A percentile compares a stretch with the other conserved stretches of the same genome.
Conservation (phyloP, 2,113 vertebrate genomes). For the Passerina amoena region DNA sequence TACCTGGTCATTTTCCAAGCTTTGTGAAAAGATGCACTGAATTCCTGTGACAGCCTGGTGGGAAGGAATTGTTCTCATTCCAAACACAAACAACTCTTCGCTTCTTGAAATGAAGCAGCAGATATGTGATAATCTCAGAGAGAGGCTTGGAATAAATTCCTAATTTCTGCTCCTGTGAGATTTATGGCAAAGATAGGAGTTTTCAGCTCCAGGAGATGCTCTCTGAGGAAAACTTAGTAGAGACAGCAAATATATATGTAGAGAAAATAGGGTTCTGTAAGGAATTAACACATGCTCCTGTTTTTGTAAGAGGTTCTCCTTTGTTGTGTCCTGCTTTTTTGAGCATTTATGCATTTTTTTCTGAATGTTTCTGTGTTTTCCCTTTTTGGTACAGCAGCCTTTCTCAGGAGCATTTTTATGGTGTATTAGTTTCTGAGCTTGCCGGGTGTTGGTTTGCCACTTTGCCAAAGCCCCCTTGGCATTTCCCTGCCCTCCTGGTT, state of each 20-base stretch:
- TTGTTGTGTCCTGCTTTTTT: not conserved
- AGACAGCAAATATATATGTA: not conserved
- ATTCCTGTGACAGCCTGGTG: not conserved
- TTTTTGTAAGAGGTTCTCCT: not conserved
- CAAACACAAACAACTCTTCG: not conserved
- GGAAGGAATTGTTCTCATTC: not conserved
- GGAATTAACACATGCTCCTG: not conserved
- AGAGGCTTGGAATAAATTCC: not conserved
- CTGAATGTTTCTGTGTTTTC: accelerated
- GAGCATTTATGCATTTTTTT: not conserved
- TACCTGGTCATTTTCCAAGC: not conserved
- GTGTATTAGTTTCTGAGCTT: accelerated
- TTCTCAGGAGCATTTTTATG: not conserved
- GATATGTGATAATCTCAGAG: not conserved
- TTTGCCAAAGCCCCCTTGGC: not conserved
- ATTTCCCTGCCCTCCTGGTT: not conserved
- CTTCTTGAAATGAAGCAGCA: not conserved
- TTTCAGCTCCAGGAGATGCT: not conserved
- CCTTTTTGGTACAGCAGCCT: not conserved
- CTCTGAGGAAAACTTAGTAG: not conserved
- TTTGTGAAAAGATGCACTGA: not conserved
- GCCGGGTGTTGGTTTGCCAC: not conserved
- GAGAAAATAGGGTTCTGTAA: not conserved
- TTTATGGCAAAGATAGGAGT: not conserved
- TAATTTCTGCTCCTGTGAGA: not conserved